A percentile compares a stretch with the other conserved stretches of the same genome.
Conservation (phyloP, 2,113 vertebrate genomes). For the Procavia capensis region DNA sequence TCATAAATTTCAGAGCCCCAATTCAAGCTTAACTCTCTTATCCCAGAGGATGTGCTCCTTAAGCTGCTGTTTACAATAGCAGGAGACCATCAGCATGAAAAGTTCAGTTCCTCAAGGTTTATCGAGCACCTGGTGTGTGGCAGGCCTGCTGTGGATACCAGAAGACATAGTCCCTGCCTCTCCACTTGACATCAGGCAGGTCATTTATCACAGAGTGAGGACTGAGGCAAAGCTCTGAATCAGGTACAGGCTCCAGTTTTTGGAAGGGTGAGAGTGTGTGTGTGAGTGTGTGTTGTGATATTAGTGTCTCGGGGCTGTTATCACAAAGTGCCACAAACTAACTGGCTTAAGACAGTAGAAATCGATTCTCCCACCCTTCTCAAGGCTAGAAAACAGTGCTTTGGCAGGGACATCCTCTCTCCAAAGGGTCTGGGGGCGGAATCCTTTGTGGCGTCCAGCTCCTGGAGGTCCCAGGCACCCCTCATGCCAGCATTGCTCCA, state of each 20-base stretch:
- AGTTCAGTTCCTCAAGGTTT: neutral
- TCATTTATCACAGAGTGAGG: neutral
- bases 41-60: neutral
- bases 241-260: neutral
- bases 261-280: neutral
- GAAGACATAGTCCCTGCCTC: rapidly evolving
- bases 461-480: neutral
- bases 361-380: neutral
- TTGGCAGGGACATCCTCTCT: neutral
- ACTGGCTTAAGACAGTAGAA: neutral
- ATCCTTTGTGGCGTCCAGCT: neutral
- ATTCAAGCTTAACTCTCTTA: neutral
- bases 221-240: neutral
- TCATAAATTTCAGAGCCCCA: neutral
- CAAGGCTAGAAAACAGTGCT: neutral
- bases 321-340: neutral
- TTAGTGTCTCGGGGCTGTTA: neutral
- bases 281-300: neutral
- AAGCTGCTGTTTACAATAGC: neutral
- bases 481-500: neutral
- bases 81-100: rapidly evolving
- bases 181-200: too few species aligned
- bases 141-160: too few species aligned
- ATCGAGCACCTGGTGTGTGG: neutral
- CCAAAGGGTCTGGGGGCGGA: neutral